Evolutionary conservation across 2,888 invertebrate genomes (phyloP), one percentile per base, ranked within the genome.

Genomic region (Drosophila yooni): DNA sequence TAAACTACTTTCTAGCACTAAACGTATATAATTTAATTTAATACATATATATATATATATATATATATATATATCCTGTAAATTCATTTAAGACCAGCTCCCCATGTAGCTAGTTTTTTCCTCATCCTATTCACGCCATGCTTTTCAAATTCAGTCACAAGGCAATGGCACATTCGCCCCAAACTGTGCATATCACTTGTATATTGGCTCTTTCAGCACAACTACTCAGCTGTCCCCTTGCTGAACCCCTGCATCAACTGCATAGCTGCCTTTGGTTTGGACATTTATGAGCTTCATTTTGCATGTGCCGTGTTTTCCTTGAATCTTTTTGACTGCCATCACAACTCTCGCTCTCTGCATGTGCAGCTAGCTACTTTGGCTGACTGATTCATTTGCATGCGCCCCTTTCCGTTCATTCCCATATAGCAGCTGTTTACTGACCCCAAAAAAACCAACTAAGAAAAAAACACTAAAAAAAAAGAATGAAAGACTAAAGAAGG

Each of bases 381-480:
- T 57, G 61, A 40, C 70, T 79, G 82, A 58, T 70, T 81, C 82
- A 84, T 85, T 83, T 85, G 85, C 85, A 85, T 81, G 79, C 21
- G 60, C 62, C 51, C 50, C 63, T 50, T 57, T 66, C 52, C 38
- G 27, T 40, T 60, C 62, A 21, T 48, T 56, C 48, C 63, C 38
- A 62, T 61, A 52, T 69, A 60, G 74, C 82, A 76, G 74, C 81
- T 77, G 82, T 77, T 82, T 76, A 76, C 68, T 87, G 88, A 88
- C 88, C 85, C 88, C 75, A 87, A 85, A 85, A 74, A 56, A 36
- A 54, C 31, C 51, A 52, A 46, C 29, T 38, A 40, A 43, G 43
- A 65, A 65, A 48, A 43, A 53, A 25, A 34, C 38, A 63, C 46
- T 15, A 25, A 53, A 48, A n/a, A 66, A 68, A 40, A 33, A 64